Conservation (phyloP, 1,140 invertebrate species). For the Temnothorax curvispinosus region DNA sequence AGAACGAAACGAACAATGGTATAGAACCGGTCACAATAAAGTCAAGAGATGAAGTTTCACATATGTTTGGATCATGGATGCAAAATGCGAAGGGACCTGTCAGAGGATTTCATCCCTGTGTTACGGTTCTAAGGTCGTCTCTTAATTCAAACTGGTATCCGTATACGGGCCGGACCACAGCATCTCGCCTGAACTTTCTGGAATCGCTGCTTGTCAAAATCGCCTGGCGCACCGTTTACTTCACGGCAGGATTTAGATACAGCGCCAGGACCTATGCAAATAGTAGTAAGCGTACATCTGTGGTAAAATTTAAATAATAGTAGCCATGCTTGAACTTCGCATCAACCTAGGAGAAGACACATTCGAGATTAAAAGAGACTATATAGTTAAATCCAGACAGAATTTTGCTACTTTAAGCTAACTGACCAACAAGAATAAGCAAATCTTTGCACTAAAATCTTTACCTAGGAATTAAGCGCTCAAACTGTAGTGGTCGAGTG, state of each 20-base stretch:
- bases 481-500: not conserved
- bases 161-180: conserved; percentile 40
- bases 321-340: not conserved
- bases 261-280: conserved; percentile 73
- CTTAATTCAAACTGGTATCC: conserved; percentile 69
- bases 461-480: not conserved
- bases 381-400: not conserved
- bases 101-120: conserved; percentile 48
- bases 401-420: not conserved
- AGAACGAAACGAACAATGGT: not conserved
- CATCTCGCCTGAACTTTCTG: conserved; percentile 63
- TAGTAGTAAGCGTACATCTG: conserved; percentile 75
- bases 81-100: conserved; percentile 28
- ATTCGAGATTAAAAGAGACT: not conserved
- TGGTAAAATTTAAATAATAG: conserved; percentile 75
- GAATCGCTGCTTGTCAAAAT: conserved; percentile 70
- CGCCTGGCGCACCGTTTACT: conserved; percentile 58
- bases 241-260: conserved; percentile 39
- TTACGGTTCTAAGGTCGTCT: conserved; percentile 55
- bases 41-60: conserved; percentile 15
- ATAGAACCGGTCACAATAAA: not conserved
- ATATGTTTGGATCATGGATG: conserved; percentile 26
- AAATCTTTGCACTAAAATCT: not conserved
- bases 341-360: not conserved
- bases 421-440: not conserved